phyloP scores from a whole-genome alignment of 2,888 invertebrate genomes.

The Gnatocerus cornutus region DNA sequence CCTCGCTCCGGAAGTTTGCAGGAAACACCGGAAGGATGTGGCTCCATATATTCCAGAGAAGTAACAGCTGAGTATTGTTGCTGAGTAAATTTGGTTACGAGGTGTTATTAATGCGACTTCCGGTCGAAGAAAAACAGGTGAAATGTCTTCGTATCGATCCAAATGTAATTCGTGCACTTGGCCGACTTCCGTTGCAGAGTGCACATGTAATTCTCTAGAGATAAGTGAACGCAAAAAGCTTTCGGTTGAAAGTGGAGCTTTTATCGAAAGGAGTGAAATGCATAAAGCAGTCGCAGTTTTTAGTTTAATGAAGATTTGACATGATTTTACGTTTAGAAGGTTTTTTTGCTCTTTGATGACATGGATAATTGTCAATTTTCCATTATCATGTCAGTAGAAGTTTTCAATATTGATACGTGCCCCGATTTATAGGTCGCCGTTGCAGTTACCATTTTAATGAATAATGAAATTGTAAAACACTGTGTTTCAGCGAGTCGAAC shows the following conservation, averaged over 20 bases:
- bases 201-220: slow-evolving; percentile 32
- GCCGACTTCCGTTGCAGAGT: slow-evolving; percentile 29
- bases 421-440: background rate
- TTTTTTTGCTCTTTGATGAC: background rate
- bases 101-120: slow-evolving; percentile 29
- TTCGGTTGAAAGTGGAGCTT: slow-evolving; percentile 27
- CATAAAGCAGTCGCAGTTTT: background rate
- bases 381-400: slow-evolving; percentile 18
- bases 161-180: slow-evolving; percentile 12
- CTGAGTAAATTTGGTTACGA: slow-evolving; percentile 50
- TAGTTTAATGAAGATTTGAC: background rate
- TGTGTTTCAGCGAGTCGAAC: background rate
- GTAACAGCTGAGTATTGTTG: slow-evolving; percentile 56
- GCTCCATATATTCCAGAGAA: slow-evolving; percentile 56
- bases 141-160: slow-evolving; percentile 11
- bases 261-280: slow-evolving; percentile 26
- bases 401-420: slow-evolving; percentile 1
- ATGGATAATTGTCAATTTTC: slow-evolving; percentile 25
- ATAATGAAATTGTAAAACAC: slow-evolving; percentile 4
- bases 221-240: slow-evolving; percentile 40
- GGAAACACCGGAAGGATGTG: slow-evolving; percentile 57
- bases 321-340: background rate
- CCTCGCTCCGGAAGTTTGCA: slow-evolving; percentile 52
- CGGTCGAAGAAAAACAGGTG: slow-evolving; percentile 2
- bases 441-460: background rate